Base-by-base conservation (phyloP, 2,113 vertebrate species). In the Corydoras sp. region DNA sequence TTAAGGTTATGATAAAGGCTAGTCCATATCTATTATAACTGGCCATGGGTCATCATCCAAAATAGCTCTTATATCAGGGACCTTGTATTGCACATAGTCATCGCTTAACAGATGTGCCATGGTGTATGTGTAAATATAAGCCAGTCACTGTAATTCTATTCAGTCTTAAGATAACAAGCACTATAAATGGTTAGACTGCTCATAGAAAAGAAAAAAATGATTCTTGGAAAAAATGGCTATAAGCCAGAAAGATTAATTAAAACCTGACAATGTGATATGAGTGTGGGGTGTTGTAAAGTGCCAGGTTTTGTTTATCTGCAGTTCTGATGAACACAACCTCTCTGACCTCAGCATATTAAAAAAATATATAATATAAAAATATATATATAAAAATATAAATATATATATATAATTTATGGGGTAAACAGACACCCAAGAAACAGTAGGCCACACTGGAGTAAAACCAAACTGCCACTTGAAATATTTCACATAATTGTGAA, bases 61-160 rank as follows among this genome's bases (percentile, higher is more conserved):
- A 82, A 82, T 82, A 82, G 81, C 63, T 18, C 61, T 72, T 71
- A 69, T 67, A 81, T 79, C 76, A 79, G 72, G 69, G 75, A 70
- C 73, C 69, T 73, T 65, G 32, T 62, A 71, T 68, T 71, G 43
- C 68, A 64, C 78, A 65, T 66, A 75, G 69, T 72, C 74, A 68
- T 75, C 65, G 29, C 66, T 75, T 68, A 51, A 56, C 77, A 68
- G 69, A 76, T 77, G 59, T 51, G 29, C 49, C 62, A 49, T 51
- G 58, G 51, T 54, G 53, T 60, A 43, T 66, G 65, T 55, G 59
- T 76, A 73, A 74, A 77, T 70, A 66, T 75, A 81, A 72, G 58
- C 48, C 56, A 10, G 65, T 60, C 60, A 58, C 61, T 71, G 76
- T 72, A 76, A 69, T 72, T 79, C 63, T 76, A 74, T 62, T 74